Percentiles rank a stretch among this genome's conserved stretches.
Evolutionary conservation across 2,797 vertebrate species (phyloP).

Genomic region (Hemibagrus guttatus): DNA sequence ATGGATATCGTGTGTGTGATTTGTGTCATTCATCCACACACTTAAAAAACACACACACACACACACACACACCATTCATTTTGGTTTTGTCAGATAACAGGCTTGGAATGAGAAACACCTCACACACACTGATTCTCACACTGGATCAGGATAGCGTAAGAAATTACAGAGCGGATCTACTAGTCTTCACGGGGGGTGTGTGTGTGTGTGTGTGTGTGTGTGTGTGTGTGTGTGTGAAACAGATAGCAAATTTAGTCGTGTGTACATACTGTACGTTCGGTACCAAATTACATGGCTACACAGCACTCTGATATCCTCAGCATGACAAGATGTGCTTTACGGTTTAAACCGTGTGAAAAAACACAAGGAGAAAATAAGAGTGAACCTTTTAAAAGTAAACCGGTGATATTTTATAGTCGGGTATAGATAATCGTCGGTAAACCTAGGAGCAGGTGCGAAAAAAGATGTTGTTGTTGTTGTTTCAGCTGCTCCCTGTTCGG

Average conservation of each 20-base stretch:
- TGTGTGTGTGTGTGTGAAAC: background rate
- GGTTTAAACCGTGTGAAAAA: background rate
- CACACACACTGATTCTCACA: background rate
- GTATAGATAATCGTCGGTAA: background rate
- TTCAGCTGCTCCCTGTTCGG: no score
- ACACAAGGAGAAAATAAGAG: background rate
- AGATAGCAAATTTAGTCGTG: background rate
- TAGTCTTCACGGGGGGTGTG: background rate
- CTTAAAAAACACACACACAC: background rate
- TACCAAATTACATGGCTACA: background rate
- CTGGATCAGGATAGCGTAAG: background rate
- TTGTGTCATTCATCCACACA: background rate
- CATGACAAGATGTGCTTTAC: background rate
- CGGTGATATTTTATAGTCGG: background rate
- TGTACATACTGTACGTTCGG: background rate
- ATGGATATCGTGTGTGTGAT: background rate
- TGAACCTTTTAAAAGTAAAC: background rate
- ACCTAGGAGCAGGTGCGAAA: background rate
- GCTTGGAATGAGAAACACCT: background rate
- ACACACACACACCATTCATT: constrained; percentile 14
- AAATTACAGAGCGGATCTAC: constrained; percentile 1
- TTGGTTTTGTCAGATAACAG: constrained; percentile 22
- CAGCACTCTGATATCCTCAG: background rate
- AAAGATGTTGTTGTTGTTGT: background rate
- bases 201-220: background rate